A percentile compares a stretch with the other conserved stretches of the same genome.
phyloP scores from a whole-genome alignment of 1,140 invertebrate species.

The Centruroides vittatus region DNA sequence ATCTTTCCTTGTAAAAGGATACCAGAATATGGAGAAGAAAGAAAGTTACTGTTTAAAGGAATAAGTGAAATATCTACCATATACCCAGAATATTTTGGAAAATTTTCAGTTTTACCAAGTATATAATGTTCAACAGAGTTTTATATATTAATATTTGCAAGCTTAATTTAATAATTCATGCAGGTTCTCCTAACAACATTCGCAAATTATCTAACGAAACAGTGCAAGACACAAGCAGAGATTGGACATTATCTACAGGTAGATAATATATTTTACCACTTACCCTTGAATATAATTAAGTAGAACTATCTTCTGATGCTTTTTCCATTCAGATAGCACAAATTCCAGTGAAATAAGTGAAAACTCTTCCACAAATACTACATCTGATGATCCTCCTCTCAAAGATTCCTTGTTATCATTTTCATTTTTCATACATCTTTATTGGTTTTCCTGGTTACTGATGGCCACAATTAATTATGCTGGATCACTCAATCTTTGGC shows the following conservation, averaged over 20 bases:
- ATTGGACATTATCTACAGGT: too few species aligned
- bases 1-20: slow-evolving; percentile 14
- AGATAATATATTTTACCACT: too few species aligned
- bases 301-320: too few species aligned
- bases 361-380: not conserved
- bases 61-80: slow-evolving; percentile 1
- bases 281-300: too few species aligned
- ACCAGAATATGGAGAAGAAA: not conserved
- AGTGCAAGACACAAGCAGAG: too few species aligned
- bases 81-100: not conserved
- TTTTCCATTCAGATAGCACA: too few species aligned
- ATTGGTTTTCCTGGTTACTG: slow-evolving; percentile 20
- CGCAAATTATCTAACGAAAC: too few species aligned
- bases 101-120: not conserved
- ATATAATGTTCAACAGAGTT: not conserved
- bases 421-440: slow-evolving; percentile 17
- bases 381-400: slow-evolving; percentile 9
- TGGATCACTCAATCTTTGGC: slow-evolving; percentile 19
- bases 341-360: too few species aligned
- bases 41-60: too few species aligned
- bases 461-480: slow-evolving; percentile 19
- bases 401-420: slow-evolving; percentile 13
- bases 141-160: too few species aligned
- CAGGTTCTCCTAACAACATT: too few species aligned
- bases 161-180: too few species aligned